Percentiles rank a stretch among this genome's conserved stretches.
phyloP scores from a whole-genome alignment of 1,140 invertebrate genomes.

The Caenorhabditis elegans region DNA sequence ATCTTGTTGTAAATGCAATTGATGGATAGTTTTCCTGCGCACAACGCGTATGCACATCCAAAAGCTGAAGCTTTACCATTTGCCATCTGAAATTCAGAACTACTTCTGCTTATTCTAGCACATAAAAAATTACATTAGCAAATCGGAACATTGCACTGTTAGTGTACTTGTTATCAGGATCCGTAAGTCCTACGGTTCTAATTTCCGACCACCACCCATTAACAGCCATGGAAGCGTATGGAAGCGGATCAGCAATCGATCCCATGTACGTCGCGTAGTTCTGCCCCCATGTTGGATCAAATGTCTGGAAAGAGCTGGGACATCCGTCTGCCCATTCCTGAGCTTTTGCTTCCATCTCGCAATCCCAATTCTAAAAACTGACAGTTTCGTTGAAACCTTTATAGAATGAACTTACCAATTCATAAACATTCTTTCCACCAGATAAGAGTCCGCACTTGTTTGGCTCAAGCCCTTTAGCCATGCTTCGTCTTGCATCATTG shows the following conservation, averaged over 20 bases:
- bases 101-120: no score
- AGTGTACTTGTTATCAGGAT: constrained; percentile 14
- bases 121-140: neutral
- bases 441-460: constrained; percentile 22
- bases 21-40: neutral
- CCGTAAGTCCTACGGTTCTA: neutral
- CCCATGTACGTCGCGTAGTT: neutral
- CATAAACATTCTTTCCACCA: constrained; percentile 26
- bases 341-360: constrained; percentile 1
- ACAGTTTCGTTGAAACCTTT: neutral
- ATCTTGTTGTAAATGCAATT: constrained; percentile 5
- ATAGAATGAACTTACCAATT: neutral
- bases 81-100: neutral
- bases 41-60: constrained; percentile 18
- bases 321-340: constrained; percentile 10
- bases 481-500: constrained; percentile 18
- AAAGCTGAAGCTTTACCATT: constrained; percentile 20
- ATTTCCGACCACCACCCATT: neutral
- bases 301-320: neutral
- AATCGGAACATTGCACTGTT: neutral
- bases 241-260: neutral
- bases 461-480: constrained; percentile 26
- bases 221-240: neutral
- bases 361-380: neutral
- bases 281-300: neutral